Base-by-base conservation (phyloP, 2,797 vertebrate genomes). In the Vultur gryphus region DNA sequence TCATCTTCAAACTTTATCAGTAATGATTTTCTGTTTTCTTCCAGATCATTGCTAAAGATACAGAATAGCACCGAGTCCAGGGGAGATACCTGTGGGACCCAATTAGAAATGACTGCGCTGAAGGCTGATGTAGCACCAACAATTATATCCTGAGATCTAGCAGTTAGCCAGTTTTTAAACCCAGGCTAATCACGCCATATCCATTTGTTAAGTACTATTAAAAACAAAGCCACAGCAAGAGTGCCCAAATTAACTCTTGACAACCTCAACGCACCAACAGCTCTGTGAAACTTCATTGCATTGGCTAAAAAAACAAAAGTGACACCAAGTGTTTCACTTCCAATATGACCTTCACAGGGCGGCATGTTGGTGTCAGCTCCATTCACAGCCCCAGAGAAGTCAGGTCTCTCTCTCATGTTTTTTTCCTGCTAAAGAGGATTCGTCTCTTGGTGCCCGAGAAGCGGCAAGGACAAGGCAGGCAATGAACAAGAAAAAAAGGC, bases 21-120 rank as follows among this genome's bases (percentile, higher is more conserved):
- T 88, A 97, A 95, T 71, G 90, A 97, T 97, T 97, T 97, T 95
- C 92, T 95, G 83, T 73, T 97, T 91, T 83, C 84, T 85, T 89
- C 62, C 59, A 87, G 91, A 92, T 90, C 75, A 31, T 70, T 83
- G 90, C 61, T 80, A 39, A 93, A 89, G 93, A 70, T 29, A 89
- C 77, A 5, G 25, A 81, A 59, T 5, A 90, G 62, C 83, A 59
- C 21, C 0, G 2, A 78, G 70, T 58, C 76, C 64, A 52, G 70
- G 23, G 70, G 77, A 94, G 91, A 49, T 79, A 89, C 95, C 93
- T 84, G 86, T 82, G 94, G 88, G 95, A 95, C 73, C 48, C 90
- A 93, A 94, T 96, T 97, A 97, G 91, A 82, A 95, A 73, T 6
- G 71, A 33, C 70, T 76, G n/a, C 1, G 1, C 86, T 66, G 55